Base-by-base conservation (phyloP, 1,140 invertebrate genomes). In the Drosophila erecta region DNA sequence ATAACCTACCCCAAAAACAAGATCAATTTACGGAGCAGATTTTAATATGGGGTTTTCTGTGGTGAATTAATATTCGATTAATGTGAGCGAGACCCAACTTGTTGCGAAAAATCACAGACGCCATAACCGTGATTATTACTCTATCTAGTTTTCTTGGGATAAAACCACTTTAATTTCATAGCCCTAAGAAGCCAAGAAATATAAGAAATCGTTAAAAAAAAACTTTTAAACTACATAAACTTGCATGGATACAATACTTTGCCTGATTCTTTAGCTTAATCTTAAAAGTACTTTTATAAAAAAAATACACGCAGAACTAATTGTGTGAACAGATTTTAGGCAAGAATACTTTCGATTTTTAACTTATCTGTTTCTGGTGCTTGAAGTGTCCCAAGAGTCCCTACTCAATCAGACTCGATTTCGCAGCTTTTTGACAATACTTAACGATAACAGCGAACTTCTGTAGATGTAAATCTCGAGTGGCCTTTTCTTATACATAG, bases 391-490 rank as follows among this genome's bases (percentile, higher is more conserved):
- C 46, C 15, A 64, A 74, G 71, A 73, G 35, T 47, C 30, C 22
- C 30, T 22, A 75, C 58, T 74, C 46, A 30, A 66, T 55, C 44
- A 8, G 30, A 49, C 50, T 74, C 15, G 43, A 37, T 33, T 55
- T 65, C 7, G 7, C 1, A 20, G 30, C 38, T 43, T 62, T 76
- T 76, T 41, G 47, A 76, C 71, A 66, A 57, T 58, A 35, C 60
- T 66, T 66, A 57, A 53, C 72, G 22, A 51, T 38, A 40, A 50
- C 47, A 58, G n/a, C 27, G 7, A 27, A 10, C 27, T 60, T n/a
- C 15, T 46, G 41, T 46, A 49, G 71, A 70, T 51, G 15, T 33
- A 30, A 30, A 61, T 55, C 49, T 74, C 37, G 38, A 75, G 71
- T 75, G 60, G 51, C 20, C 10, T 17, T 43, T 51, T 65, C 38